Percentiles rank a stretch among this genome's conserved stretches.
phyloP scores from a whole-genome alignment of 2,797 vertebrate genomes.

The Rallus crepitans region DNA sequence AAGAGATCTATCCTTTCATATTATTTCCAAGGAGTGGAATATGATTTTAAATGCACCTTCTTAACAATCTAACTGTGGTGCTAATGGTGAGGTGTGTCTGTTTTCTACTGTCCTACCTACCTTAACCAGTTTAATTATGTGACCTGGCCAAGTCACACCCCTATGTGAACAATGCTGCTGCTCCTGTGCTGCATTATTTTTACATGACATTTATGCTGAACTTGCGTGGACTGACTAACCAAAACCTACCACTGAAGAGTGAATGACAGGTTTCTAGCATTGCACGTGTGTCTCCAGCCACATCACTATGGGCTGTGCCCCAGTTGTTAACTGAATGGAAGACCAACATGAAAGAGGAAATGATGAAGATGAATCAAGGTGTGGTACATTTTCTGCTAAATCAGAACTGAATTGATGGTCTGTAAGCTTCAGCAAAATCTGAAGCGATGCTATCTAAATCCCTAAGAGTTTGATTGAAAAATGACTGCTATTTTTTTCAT shows the following conservation, averaged over 20 bases:
- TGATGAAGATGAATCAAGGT: not conserved
- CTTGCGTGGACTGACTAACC: not conserved
- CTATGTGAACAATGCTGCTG: conserved; percentile 37
- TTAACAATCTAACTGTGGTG: not conserved
- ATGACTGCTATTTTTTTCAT: not conserved
- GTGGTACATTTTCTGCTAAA: conserved; percentile 34
- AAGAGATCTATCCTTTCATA: not conserved
- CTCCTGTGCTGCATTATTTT: conserved; percentile 19
- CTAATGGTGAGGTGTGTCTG: conserved; percentile 29
- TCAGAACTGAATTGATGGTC: not conserved
- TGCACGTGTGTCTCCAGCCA: not conserved
- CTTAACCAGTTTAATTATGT: not conserved
- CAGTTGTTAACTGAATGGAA: not conserved
- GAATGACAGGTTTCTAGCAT: not conserved
- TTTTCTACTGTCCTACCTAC: not conserved
- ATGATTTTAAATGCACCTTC: not conserved
- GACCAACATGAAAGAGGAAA: not conserved
- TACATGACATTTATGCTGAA: not conserved
- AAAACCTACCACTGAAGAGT: not conserved
- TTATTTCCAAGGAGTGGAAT: not conserved
- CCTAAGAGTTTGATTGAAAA: not conserved
- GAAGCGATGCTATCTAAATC: not conserved
- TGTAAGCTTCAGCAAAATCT: not conserved
- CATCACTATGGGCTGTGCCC: not conserved
- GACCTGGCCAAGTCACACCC: not conserved